Base-by-base conservation (phyloP, 2,797 vertebrate genomes). In the Ara ararauna region DNA sequence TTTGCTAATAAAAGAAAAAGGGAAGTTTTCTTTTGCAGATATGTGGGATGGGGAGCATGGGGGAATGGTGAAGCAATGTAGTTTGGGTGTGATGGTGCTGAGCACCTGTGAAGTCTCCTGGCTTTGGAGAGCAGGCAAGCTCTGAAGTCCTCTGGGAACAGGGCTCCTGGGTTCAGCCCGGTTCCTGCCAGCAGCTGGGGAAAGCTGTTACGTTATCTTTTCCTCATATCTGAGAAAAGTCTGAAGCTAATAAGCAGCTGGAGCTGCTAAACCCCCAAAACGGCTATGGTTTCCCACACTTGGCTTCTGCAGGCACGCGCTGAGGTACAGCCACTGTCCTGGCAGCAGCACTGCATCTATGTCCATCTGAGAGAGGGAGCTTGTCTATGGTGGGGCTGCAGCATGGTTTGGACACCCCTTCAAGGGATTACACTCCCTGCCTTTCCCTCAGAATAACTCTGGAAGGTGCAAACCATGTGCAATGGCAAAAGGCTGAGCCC, bases 311-410 rank as follows among this genome's bases (percentile, higher is more conserved):
- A 75, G 84, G 42, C 4, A 10, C 17, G 24, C 9, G 6, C 56
- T 15, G 21, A 38, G 30, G 10, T 21, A 21, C 38, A 64, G 38
- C 10, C 45, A 7, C 38, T 2, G 1, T 4, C 7, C 51, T 19
- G 47, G 53, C 61, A 90, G 67, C 30, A 26, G 40, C 47, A 26
- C 19, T 0, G 0, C 1, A 1, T 3, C 26, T 0, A 0, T 10
- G n/a, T 32, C 65, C 68, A 10, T 19, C 38, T 66, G 47, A 53
- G 24, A 51, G 26, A 42, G 6, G 19, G 30, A 45, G 27, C 34
- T 60, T 44, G 42, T 50, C 71, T 68, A 0, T 2, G 16, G 21
- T 0, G 0, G 21, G 13, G 40, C 11, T 68, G 62, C 58, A 50
- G 27, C 15, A 6, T 0, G 11, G 11, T 6, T 26, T 64, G 61